Evolutionary conservation across 2,113 vertebrate species (phyloP).

Genomic region (Clarias macrocephalus): DNA sequence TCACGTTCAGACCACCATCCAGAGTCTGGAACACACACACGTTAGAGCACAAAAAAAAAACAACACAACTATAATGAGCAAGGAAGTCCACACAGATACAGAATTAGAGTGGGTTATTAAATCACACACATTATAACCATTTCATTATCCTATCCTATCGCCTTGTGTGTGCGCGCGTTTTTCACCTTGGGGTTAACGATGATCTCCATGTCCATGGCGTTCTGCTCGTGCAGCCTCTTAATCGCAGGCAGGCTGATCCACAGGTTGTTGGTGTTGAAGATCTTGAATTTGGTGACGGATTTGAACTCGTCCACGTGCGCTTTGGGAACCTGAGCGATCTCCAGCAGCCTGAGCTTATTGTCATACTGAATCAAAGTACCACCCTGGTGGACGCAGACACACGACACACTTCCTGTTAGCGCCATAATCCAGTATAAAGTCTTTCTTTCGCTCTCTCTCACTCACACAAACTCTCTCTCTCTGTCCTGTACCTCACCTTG

Average conservation of each 20-base stretch:
- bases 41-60: neutral
- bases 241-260: conserved; percentile 95
- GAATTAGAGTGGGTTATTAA: neutral
- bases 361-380: conserved; percentile 93
- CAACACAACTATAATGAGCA: neutral
- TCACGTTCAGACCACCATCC: conserved; percentile 92
- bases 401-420: conserved; percentile 10
- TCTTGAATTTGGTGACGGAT: conserved; percentile 98
- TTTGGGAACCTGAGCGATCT: conserved; percentile 97
- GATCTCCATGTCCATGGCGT: conserved; percentile 92
- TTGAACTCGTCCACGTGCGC: conserved; percentile 96
- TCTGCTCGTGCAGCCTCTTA: conserved; percentile 87
- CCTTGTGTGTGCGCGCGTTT: too few relatives aligned
- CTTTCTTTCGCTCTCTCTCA: too few relatives aligned
- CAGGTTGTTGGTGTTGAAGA: conserved; percentile 98
- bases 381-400: conserved; percentile 72
- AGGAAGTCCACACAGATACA: neutral
- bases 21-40: conserved; percentile 75
- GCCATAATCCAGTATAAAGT: neutral
- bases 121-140: neutral
- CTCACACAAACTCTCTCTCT: neutral
- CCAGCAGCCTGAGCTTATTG: conserved; percentile 89
- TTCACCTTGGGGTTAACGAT: conserved; percentile 95
- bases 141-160: neutral
- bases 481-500: conserved; percentile 77